A percentile compares a stretch with the other conserved stretches of the same genome.
Evolutionary conservation across 2,888 invertebrate genomes (phyloP).

Genomic region (Himalopsyche tibetana): DNA sequence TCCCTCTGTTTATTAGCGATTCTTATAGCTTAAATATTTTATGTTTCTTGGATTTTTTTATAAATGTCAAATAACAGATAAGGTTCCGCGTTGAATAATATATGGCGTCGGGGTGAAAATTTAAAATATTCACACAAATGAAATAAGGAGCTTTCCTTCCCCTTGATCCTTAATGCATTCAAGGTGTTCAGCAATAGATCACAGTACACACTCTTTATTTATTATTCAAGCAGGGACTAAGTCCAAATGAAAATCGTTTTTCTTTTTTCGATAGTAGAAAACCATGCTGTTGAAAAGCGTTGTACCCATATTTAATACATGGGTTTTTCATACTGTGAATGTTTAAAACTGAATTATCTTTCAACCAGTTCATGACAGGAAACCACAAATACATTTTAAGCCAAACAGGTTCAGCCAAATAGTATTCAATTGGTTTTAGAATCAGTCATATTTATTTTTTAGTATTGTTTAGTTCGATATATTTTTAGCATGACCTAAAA

Average conservation of each 20-base stretch:
- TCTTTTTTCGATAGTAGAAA: neutral
- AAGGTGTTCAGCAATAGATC: slow-evolving; percentile 30
- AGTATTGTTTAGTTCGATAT: too few relatives aligned
- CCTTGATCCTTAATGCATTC: slow-evolving; percentile 14
- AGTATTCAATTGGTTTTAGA: too few relatives aligned
- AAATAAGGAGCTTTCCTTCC: neutral
- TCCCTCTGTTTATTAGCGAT: too few relatives aligned
- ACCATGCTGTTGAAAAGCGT: too few relatives aligned
- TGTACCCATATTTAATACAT: too few relatives aligned
- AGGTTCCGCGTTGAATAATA: neutral
- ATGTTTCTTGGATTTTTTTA: neutral
- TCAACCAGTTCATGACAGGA: too few relatives aligned
- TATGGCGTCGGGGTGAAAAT: neutral
- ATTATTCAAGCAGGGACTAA: slow-evolving; percentile 13
- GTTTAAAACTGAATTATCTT: too few relatives aligned
- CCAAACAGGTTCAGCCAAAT: too few relatives aligned
- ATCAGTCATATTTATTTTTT: too few relatives aligned
- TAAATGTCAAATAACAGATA: neutral
- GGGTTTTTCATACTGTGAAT: too few relatives aligned
- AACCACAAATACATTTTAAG: too few relatives aligned
- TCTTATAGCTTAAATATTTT: neutral
- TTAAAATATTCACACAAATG: slow-evolving; percentile 26
- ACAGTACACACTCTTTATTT: neutral
- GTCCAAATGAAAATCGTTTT: neutral
- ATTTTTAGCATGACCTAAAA: too few relatives aligned